Evolutionary conservation across 2,113 vertebrate species (phyloP), one percentile per base, ranked within the genome.

Genomic region (Cricetomys ansorgei): DNA sequence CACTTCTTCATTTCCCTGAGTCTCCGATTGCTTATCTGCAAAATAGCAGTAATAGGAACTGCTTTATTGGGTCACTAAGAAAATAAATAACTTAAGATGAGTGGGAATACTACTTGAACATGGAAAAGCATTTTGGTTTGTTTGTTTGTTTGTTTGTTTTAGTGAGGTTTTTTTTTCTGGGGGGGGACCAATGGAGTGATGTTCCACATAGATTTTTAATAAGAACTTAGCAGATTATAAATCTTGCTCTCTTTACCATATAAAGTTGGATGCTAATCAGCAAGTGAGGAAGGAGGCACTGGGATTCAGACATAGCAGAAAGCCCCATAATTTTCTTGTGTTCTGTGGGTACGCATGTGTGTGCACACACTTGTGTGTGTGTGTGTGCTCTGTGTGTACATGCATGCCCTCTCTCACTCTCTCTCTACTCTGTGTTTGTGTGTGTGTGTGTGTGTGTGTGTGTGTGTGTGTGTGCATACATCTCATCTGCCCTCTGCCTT

Each of bases 41-140:
- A 91, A 88, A 37, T 75, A 70, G 83, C 90, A 92, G 85, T 80
- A 69, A 84, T 86, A 34, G 86, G 53, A 92, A 85, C 48, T 45
- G 83, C 1, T 45, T 90, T 27, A 37, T 13, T 77, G 48, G 10
- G 31, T 77, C 67, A 53, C 7, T 85, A 84, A 94, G 31, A 95
- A 94, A 89, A 79, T 73, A 9, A 80, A 10, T 50, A 25, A 55
- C 10, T 25, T 77, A 84, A 75, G 31, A 53, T 84, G 2, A 70
- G 45, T 12, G 19, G 37, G 23, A 13, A 79, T 16, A 25, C 8
- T 48, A 55, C 43, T 37, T 29, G 5, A 29, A 13, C 19, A 53
- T 48, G 45, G 3, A 70, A 65, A 76, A 19, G 34, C 12, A 21
- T 67, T 67, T 67, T 67, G 65, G 65, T 13, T 21, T 79, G 55